phyloP scores from a whole-genome alignment of 2,888 invertebrate genomes.

The Chaitophorus viminalis region DNA sequence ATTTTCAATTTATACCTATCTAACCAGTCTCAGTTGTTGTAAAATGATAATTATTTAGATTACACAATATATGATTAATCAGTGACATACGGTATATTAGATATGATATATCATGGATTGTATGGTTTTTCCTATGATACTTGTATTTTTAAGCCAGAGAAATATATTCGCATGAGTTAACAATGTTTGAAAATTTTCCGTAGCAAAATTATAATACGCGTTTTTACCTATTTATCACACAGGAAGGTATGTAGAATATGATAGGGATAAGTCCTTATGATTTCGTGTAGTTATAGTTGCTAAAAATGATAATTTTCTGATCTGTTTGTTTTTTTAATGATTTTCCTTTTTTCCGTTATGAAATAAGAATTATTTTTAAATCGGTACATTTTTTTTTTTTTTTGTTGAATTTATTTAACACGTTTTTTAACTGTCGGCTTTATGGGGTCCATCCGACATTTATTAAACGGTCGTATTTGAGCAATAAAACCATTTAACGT shows the following conservation, averaged over 20 bases:
- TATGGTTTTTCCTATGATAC: neutral
- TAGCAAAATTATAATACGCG: neutral
- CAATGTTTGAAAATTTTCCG: neutral
- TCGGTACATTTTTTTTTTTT: neutral
- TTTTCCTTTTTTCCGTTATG: neutral
- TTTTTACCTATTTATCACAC: neutral
- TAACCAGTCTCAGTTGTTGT: neutral
- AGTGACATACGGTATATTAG: neutral
- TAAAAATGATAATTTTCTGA: neutral
- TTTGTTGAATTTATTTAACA: conserved; percentile 15
- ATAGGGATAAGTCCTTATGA: neutral
- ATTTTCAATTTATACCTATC: neutral
- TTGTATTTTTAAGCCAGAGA: neutral
- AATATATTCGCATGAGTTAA: neutral
- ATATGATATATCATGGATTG: neutral
- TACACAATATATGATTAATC: neutral
- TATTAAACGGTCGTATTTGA: conserved; percentile 37
- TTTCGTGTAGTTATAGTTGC: neutral
- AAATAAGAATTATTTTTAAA: neutral
- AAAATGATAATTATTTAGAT: too few relatives aligned
- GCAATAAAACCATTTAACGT: conserved; percentile 49
- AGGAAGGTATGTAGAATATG: neutral
- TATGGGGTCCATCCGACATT: conserved; percentile 9
- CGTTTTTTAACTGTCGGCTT: conserved; percentile 27
- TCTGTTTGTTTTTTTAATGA: neutral